Evolutionary conservation across 2,797 vertebrate species (phyloP), one percentile per base, ranked within the genome.

Genomic region (Brotogeris chrysoptera): DNA sequence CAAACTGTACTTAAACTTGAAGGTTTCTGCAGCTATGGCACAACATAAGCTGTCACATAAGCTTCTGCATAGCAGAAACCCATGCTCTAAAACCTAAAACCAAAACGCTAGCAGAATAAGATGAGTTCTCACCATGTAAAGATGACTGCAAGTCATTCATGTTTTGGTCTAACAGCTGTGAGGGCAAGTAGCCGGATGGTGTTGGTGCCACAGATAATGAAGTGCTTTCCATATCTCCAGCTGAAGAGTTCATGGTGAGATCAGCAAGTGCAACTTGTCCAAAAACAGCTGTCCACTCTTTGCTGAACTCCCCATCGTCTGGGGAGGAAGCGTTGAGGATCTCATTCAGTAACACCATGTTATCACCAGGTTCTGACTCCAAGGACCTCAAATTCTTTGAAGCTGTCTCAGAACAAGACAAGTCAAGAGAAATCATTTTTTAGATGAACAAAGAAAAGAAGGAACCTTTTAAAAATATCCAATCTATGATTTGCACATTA

Each of bases 91-190:
- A 63, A 23, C 27, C 41, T 44, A 70, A 83, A 49, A 7, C 19
- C 10, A 74, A 17, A 43, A 36, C 1, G 14, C 4, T 18, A 55
- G 65, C 3, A 79, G 43, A 90, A 65, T 25, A 38, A 72, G 53
- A 79, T 18, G 39, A 87, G 49, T 17, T 96, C 98, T 95, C 82
- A 99, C 99, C 99, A 92, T 98, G 97, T 61, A 98, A 93, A 36
- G 98, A 98, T 4, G 98, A 98, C 97, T 98, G 98, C 47, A 98
- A 96, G 72, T 98, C 97, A 80, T 98, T 98, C 97, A 99, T 97
- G 92, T 98, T 99, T 98, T 99, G 99, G 97, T 99, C 99, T 94
- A 99, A 94, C n/a, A 99, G 98, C 94, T 99, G 98, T 6, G 99
- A 99, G 5, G 99, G 99, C 34, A 99, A 98, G 95, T 99, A 99